Evolutionary conservation across 2,113 vertebrate genomes (phyloP).

Genomic region (Fregetta grallaria): DNA sequence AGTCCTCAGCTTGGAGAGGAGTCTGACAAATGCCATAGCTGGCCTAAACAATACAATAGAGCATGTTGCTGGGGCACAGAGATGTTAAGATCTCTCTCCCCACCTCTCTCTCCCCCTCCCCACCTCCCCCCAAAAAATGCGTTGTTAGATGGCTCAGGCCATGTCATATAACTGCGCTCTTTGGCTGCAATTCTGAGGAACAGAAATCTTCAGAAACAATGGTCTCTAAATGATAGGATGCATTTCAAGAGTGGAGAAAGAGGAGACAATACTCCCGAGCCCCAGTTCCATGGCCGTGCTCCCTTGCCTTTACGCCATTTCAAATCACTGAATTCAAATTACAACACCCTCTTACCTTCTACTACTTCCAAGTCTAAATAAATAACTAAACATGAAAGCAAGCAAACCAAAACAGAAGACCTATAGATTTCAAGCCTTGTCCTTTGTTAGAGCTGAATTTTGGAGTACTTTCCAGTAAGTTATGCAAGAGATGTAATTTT

Average conservation of each 20-base stretch:
- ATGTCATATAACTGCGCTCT: neutral
- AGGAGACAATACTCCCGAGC: rapidly evolving
- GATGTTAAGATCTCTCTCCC: neutral
- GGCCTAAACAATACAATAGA: neutral
- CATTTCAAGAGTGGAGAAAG: neutral
- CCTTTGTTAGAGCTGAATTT: neutral
- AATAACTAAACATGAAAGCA: neutral
- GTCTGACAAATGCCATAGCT: neutral
- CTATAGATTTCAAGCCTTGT: neutral
- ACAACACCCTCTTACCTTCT: neutral
- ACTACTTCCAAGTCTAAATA: neutral
- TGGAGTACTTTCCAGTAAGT: neutral
- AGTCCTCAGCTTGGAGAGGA: neutral
- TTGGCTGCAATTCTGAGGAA: neutral
- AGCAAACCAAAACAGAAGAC: neutral
- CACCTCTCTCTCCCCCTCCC: too few relatives aligned
- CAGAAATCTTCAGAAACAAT: neutral
- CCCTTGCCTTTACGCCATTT: neutral
- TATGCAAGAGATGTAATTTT: neutral
- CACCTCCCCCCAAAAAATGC: neutral
- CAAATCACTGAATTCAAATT: neutral
- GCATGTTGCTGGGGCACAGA: neutral
- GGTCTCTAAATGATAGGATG: neutral
- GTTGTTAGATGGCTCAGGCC: neutral
- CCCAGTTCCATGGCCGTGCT: neutral